Conservation (phyloP, 2,888 invertebrate species). For the Oscheius myriophilus region DNA sequence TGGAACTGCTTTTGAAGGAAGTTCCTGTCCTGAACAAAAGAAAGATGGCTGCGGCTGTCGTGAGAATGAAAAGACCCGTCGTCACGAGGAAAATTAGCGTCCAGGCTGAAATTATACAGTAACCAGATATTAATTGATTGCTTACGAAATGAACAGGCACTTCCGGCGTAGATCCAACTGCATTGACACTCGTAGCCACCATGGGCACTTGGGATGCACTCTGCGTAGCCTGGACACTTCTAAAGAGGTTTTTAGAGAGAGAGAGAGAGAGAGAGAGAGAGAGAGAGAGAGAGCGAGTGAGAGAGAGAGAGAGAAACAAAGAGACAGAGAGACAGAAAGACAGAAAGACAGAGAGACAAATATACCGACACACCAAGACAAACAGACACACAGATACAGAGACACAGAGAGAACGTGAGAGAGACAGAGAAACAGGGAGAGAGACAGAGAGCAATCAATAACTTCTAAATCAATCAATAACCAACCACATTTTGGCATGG, state of each 20-base stretch:
- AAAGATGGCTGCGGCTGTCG: not conserved
- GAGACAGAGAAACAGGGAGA: too few species aligned
- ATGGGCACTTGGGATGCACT: constrained; percentile 1
- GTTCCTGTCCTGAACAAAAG: not conserved
- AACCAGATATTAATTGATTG: not conserved
- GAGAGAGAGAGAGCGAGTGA: too few species aligned
- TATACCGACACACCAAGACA: too few species aligned
- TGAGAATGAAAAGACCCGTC: constrained; percentile 9
- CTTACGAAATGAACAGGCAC: constrained; percentile 25
- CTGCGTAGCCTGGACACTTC: constrained; percentile 23
- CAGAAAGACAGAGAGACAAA: too few species aligned
- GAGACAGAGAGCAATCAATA: not conserved
- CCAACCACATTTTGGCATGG: constrained; percentile 21
- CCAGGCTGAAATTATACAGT: constrained; percentile 13
- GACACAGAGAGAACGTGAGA: too few species aligned
- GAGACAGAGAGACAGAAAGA: too few species aligned
- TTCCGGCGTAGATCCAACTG: constrained; percentile 29
- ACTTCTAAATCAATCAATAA: not conserved
- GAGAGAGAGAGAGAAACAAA: too few species aligned
- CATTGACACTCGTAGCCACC: constrained; percentile 9
- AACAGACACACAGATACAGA: too few species aligned
- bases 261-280: not conserved
- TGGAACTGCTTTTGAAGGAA: not conserved
- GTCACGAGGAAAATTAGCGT: constrained; percentile 20
- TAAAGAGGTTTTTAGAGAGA: not conserved